Percentiles rank a stretch among this genome's conserved stretches.
Conservation (phyloP, 1,140 invertebrate species). For the Panagrolaimus sp. region DNA sequence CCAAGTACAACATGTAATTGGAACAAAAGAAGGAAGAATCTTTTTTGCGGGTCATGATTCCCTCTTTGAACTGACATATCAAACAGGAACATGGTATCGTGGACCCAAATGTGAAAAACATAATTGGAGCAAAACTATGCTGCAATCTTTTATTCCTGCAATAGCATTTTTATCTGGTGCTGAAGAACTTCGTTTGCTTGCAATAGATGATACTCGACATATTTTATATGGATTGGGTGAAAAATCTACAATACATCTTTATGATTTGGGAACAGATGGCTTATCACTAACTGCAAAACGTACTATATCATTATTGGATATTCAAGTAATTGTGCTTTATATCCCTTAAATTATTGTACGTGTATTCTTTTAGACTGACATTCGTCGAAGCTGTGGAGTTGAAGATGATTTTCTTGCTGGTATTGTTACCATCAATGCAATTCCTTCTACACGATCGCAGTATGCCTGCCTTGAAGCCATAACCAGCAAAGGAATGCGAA, state of each 20-base stretch:
- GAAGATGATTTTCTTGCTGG: constrained; percentile 4
- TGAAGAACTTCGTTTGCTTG: not conserved
- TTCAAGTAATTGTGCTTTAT: constrained; percentile 1
- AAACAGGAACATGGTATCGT: not conserved
- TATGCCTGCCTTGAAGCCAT: not conserved
- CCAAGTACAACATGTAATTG: not conserved
- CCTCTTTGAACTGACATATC: not conserved
- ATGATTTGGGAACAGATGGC: not conserved
- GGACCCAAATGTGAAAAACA: not conserved
- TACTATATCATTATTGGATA: not conserved
- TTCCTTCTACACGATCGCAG: not conserved
- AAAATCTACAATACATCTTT: not conserved
- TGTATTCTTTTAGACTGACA: not conserved
- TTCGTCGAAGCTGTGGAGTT: not conserved
- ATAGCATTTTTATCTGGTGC: not conserved
- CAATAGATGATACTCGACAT: constrained; percentile 5
- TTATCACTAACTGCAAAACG: not conserved
- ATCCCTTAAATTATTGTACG: not conserved
- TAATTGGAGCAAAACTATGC: not conserved
- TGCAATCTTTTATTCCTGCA: not conserved
- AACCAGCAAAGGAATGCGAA: not conserved
- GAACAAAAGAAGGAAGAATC: not conserved
- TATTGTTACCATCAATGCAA: not conserved
- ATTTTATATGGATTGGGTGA: not conserved
- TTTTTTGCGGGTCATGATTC: not conserved